Evolutionary conservation across 2,113 vertebrate species (phyloP), one percentile per base, ranked within the genome.

Genomic region (Elgaria multicarinata): DNA sequence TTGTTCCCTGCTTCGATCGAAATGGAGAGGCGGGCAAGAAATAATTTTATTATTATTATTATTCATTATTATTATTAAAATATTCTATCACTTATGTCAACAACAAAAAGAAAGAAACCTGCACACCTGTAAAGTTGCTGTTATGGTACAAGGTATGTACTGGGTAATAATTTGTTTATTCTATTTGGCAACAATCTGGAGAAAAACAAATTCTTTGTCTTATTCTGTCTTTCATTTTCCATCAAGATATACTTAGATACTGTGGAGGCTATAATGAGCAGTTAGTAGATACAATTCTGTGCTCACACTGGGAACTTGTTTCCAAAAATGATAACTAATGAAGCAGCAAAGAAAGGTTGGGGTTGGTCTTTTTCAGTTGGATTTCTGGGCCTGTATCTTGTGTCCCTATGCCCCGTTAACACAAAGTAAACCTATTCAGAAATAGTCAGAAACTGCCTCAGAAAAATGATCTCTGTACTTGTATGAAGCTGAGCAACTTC

Each of bases 81-180:
- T 20, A 28, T 83, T 50, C 67, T 75, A 26, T 13, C 55, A 69
- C 44, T 18, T 53, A 79, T 79, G 50, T 79, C 50, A 75, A 26
- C 58, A 62, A 62, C 16, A 62, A 20, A 16, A 62, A 58, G 24
- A 53, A 79, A 31, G 26, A 50, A 64, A 28, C 77, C 46, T 13
- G 10, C 53, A 10, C 46, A 16, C 13, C 44, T 18, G 66, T 66
- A 77, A n/a, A 44, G 31, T 46, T 88, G 50, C 82, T 69, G 72
- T 89, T 87, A 76, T 82, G 55, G 20, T 66, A 66, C 44, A 44
- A 91, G 90, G 26, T 85, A 86, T 85, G 81, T 93, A 1, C 42
- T 84, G 62, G 92, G 69, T 90, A 85, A 78, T 87, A 0, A 67
- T 83, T 89, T 81, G 53, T 76, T 92, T 92, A 89, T 85, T 95